Percentiles rank a stretch among this genome's conserved stretches.
phyloP scores from a whole-genome alignment of 1,140 invertebrate genomes.

The Neotoxoptera formosana region DNA sequence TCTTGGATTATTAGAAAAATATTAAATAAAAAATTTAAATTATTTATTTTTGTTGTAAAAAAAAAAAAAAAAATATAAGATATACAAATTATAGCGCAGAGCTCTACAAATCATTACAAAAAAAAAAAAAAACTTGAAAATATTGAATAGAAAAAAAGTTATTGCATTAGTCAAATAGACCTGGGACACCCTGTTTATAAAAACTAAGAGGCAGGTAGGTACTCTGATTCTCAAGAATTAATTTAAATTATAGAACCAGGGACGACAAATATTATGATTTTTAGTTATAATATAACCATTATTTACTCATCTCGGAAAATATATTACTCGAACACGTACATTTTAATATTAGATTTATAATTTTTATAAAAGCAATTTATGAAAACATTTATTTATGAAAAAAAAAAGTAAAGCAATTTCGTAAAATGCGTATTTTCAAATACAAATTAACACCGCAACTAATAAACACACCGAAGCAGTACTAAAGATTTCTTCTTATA shows the following conservation, averaged over 20 bases:
- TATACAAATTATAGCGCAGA: no score
- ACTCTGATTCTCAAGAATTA: background rate
- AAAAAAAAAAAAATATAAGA: no score
- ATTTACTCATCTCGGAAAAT: background rate
- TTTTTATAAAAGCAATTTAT: background rate
- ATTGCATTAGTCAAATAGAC: no score
- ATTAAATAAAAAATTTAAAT: no score
- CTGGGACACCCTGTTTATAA: no score
- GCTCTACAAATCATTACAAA: no score
- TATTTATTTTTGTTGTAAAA: no score
- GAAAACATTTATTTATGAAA: background rate
- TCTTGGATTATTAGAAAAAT: no score
- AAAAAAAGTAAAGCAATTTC: background rate
- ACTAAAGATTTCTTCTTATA: conserved; percentile 1
- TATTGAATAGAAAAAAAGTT: no score
- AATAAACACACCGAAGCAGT: background rate
- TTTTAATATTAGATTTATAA: background rate
- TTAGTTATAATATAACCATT: background rate
- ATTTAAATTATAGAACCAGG: background rate
- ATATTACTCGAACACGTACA: background rate
- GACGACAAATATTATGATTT: background rate
- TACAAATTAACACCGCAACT: background rate
- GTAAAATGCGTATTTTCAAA: background rate
- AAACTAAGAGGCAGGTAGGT: background rate
- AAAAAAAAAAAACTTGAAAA: no score